A percentile compares a stretch with the other conserved stretches of the same genome.
phyloP scores from a whole-genome alignment of 2,113 vertebrate genomes.

The Festucalex cinctus region DNA sequence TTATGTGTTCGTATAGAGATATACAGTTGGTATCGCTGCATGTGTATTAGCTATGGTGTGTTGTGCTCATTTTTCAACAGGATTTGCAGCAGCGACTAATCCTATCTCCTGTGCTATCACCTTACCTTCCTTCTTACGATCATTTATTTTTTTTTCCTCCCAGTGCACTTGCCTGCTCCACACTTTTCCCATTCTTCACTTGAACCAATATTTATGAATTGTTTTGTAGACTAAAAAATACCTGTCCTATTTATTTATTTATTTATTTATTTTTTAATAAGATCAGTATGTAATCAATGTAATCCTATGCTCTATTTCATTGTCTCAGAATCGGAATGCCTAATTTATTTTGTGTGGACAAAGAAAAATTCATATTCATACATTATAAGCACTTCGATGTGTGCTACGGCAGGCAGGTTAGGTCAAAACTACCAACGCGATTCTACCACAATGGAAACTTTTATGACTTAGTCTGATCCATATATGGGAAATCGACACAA shows the following conservation, averaged over 20 bases:
- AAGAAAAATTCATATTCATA: no score
- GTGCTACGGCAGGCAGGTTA: no score
- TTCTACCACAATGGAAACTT: no score
- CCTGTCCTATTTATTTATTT: background rate
- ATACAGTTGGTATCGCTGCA: slow-evolving; percentile 15
- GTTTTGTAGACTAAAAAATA: background rate
- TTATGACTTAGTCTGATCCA: no score
- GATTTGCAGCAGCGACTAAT: slow-evolving; percentile 56
- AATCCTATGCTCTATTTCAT: background rate
- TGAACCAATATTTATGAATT: background rate
- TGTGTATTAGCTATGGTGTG: slow-evolving; percentile 12
- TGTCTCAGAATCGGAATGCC: background rate
- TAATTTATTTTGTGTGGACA: background rate
- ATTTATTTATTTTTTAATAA: background rate
- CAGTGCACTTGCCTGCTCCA: background rate
- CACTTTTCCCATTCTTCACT: background rate
- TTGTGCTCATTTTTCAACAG: slow-evolving; percentile 29
- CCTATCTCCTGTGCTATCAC: slow-evolving; percentile 55
- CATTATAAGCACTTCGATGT: no score
- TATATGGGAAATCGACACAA: no score
- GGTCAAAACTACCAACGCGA: no score
- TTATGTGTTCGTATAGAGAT: slow-evolving; percentile 2
- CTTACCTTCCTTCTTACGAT: slow-evolving; percentile 50
- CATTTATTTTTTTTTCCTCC: slow-evolving; percentile 55
- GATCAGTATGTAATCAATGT: background rate